These are phyloP conservation scores for Meles meles DNA, from an alignment of 2,113 vertebrate genomes.

Conservation along the genomic window DNA sequence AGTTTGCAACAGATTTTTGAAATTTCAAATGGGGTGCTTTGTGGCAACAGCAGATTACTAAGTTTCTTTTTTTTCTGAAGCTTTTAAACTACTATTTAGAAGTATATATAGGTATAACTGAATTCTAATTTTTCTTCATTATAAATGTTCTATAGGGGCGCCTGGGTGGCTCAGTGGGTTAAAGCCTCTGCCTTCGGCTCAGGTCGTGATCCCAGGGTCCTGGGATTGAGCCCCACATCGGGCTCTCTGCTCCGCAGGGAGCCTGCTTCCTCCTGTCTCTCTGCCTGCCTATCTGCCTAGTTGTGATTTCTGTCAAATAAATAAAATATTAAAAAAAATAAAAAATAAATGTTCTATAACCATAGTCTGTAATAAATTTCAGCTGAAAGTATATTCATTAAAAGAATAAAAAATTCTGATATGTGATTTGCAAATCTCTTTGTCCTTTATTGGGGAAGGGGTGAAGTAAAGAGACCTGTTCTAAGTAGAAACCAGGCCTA, in stretches of 20 bases:
- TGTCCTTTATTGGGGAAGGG: neutral
- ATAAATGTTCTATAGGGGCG: constrained; percentile 24
- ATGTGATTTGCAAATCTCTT: neutral
- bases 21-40: neutral
- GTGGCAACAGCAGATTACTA: constrained; percentile 8
- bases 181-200: no score
- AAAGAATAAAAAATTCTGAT: neutral
- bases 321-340: no score
- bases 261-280: no score
- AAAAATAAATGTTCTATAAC: constrained; percentile 24
- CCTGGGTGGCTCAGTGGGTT: no score
- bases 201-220: no score
- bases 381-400: neutral
- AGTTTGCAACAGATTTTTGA: neutral
- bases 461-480: neutral
- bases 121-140: constrained; percentile 2
- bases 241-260: no score
- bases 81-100: neutral
- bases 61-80: neutral
- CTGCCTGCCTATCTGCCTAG: no score
- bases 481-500: neutral
- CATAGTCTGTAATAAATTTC: neutral
- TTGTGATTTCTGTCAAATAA: no score
- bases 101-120: neutral
- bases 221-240: no score